Base-by-base conservation (phyloP, 2,888 invertebrate species). In the Acleris literana region DNA sequence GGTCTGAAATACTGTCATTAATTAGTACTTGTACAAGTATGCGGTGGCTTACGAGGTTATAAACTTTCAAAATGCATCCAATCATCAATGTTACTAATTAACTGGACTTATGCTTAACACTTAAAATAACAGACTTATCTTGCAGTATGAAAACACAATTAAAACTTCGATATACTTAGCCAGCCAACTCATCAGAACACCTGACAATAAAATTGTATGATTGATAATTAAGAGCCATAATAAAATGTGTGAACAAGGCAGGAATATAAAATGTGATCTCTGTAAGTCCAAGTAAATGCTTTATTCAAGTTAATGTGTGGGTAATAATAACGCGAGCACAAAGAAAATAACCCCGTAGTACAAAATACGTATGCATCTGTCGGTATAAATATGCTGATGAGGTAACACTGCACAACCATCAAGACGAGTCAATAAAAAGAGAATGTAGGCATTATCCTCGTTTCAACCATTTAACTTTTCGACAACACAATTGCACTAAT, bases 331-430 rank as follows among this genome's bases (percentile, higher is more conserved):
- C 13, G 11, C 46, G 48, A 44, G 29, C 29, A 58, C 22, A 52
- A 22, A 16, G 51, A 55, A 55, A 51, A 44, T 55, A 29, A 17
- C 13, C 22, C 13, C 17, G 18, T n/a, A 16, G 55, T 17, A 55
- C 18, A 64, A 49, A 33, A 56, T 51, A 65, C 39, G 53, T 20
- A 18, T 59, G 60, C 48, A 49, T 39, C 39, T 13, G 39, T 55
- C 18, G 29, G 53, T 49, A 54, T 43, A 61, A 65, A 65, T 65
- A 56, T 44, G 65, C 55, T 56, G 65, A 61, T 65, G 65, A 65
- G 65, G 65, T 65, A 65, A 65, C 65, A 65, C 56, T 51, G 56
- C 54, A 18, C 11, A 39, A 13, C 39, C 11, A 39, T 39, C 13
- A 44, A 56, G 49, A 65, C 65, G 61, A 56, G 56, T 52, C 61